A percentile compares a stretch with the other conserved stretches of the same genome.
Evolutionary conservation across 2,797 vertebrate species (phyloP).

Genomic region (Lithobates pipiens): DNA sequence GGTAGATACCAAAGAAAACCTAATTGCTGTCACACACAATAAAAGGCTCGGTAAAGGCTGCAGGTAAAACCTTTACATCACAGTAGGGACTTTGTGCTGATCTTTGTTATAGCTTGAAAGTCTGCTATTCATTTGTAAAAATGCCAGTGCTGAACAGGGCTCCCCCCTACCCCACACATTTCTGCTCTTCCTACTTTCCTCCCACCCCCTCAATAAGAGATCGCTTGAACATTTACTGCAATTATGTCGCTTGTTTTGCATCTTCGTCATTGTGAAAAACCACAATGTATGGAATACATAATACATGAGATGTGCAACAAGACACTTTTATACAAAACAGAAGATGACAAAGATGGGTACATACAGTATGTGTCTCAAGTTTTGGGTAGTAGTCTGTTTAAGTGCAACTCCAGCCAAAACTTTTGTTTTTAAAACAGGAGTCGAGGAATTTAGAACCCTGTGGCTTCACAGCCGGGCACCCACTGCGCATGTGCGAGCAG

Average conservation of each 20-base stretch:
- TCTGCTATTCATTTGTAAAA: not conserved
- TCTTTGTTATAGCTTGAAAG: not conserved
- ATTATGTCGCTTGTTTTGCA: not conserved
- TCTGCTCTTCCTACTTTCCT: too few relatives aligned
- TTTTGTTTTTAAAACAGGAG: too few relatives aligned
- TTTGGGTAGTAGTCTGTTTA: not conserved
- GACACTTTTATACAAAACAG: not conserved
- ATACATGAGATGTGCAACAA: slow-evolving; percentile 2
- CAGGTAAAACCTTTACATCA: not conserved
- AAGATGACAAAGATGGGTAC: not conserved
- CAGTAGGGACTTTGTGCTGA: not conserved
- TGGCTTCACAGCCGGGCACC: too few relatives aligned
- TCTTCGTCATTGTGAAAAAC: not conserved
- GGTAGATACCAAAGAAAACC: not conserved
- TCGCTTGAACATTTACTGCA: too few relatives aligned
- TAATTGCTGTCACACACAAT: not conserved
- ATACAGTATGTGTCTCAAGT: not conserved
- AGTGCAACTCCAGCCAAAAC: too few relatives aligned
- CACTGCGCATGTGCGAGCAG: too few relatives aligned
- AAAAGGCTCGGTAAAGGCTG: too few relatives aligned
- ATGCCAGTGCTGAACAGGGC: not conserved
- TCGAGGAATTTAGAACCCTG: too few relatives aligned
- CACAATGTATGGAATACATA: slow-evolving; percentile 1
- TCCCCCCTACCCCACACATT: not conserved
- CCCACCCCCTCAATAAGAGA: too few relatives aligned